phyloP scores from a whole-genome alignment of 1,140 invertebrate genomes.

The Nephila pilipes region DNA sequence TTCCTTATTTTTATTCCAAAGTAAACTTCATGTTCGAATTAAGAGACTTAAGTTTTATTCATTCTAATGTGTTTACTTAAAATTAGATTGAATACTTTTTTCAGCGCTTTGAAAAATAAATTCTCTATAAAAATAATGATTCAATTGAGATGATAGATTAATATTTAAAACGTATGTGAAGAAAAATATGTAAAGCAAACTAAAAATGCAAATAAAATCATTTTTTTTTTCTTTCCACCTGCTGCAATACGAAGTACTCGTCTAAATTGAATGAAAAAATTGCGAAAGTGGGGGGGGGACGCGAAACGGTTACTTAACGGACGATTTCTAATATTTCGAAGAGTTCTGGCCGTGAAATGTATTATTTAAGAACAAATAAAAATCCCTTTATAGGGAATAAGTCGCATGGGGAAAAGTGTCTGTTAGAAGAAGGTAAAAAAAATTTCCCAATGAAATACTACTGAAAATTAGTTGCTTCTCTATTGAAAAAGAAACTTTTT shows the following conservation, averaged over 20 bases:
- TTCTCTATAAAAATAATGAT: background rate
- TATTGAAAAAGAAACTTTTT: slow-evolving; percentile 12
- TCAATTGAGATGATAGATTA: background rate
- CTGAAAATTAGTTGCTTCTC: slow-evolving; percentile 31
- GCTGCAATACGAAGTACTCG: background rate
- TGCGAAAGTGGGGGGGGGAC: too few species aligned
- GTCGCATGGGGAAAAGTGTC: background rate
- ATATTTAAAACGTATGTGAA: background rate
- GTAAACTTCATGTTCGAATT: background rate
- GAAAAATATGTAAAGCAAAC: background rate
- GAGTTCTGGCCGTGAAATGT: background rate
- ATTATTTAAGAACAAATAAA: slow-evolving; percentile 46
- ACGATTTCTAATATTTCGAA: background rate
- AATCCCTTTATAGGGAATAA: background rate
- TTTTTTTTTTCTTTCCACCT: slow-evolving; percentile 19
- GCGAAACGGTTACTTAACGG: slow-evolving; percentile 18
- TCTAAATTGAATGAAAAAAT: background rate
- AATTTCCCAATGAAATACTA: background rate
- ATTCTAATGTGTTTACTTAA: background rate
- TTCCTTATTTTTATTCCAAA: background rate
- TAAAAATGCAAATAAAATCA: background rate
- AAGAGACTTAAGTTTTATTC: background rate
- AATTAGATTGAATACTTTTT: background rate
- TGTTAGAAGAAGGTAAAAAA: background rate
- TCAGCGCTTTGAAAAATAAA: background rate